Percentiles rank a stretch among this genome's conserved stretches.
phyloP scores from a whole-genome alignment of 2,113 vertebrate species.

The Sapayoa aenigma region DNA sequence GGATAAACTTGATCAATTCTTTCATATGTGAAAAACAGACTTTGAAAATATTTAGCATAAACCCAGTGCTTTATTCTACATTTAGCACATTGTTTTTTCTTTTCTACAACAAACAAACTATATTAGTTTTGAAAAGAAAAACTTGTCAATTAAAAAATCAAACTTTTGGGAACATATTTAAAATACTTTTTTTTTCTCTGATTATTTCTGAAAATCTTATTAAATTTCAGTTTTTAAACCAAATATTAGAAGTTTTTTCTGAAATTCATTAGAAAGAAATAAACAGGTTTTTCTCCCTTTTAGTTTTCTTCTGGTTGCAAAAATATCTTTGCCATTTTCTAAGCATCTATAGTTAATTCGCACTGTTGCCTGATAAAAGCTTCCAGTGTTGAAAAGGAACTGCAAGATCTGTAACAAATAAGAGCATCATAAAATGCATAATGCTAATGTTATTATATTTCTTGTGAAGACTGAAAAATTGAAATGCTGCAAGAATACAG shows the following conservation, averaged over 20 bases:
- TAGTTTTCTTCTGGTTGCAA: not conserved
- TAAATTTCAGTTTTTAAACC: not conserved
- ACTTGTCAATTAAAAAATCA: not conserved
- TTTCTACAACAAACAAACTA: not conserved
- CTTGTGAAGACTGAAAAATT: constrained; percentile 1
- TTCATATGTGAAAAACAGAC: not conserved
- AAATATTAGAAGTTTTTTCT: not conserved
- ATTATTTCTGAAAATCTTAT: not conserved
- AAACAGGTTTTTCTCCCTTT: not conserved
- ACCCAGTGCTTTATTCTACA: not conserved
- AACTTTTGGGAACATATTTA: not conserved
- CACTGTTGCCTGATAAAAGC: not conserved
- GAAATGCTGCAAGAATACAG: not conserved
- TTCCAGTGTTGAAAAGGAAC: not conserved
- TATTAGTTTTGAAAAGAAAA: not conserved
- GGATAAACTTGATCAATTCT: not conserved
- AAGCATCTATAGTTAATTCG: not conserved
- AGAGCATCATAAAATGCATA: not conserved
- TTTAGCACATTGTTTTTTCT: not conserved
- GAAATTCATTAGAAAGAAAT: not conserved
- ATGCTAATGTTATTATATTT: not conserved
- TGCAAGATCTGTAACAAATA: not conserved
- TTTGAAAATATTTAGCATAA: not conserved
- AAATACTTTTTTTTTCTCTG: not conserved
- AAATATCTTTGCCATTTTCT: not conserved